Evolutionary conservation across 2,888 invertebrate species (phyloP).

Genomic region (Ceramica pisi): DNA sequence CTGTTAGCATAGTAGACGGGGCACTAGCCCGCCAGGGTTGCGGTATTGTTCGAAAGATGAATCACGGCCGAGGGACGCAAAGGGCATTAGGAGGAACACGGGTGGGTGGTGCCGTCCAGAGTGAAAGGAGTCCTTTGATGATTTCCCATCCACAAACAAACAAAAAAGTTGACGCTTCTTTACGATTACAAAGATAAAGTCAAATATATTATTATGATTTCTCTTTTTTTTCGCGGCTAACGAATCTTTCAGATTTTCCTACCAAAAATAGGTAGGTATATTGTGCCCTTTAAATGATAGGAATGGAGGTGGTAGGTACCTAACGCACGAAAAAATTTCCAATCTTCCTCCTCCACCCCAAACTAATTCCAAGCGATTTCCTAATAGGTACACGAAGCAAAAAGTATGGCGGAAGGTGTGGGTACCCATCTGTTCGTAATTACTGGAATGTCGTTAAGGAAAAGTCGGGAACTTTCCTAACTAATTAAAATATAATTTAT

Average conservation of each 20-base stretch:
- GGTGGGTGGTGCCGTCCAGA: too few relatives aligned
- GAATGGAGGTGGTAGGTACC: neutral
- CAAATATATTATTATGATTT: too few relatives aligned
- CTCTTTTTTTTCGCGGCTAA: too few relatives aligned
- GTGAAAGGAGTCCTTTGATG: too few relatives aligned
- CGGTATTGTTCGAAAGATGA: too few relatives aligned
- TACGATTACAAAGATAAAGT: too few relatives aligned
- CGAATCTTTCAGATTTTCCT: neutral
- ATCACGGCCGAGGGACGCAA: too few relatives aligned
- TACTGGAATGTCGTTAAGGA: slow-evolving; percentile 22
- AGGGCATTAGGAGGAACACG: too few relatives aligned
- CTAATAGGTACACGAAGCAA: neutral
- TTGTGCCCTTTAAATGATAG: neutral
- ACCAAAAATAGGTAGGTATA: neutral
- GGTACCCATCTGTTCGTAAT: slow-evolving; percentile 37
- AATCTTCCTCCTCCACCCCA: neutral
- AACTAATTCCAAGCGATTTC: neutral
- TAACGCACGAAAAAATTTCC: neutral
- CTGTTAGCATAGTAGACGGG: too few relatives aligned
- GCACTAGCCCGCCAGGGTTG: too few relatives aligned
- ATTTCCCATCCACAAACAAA: too few relatives aligned
- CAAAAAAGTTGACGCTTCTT: too few relatives aligned
- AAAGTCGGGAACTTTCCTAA: slow-evolving; percentile 23
- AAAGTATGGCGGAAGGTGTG: neutral
- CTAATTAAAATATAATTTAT: slow-evolving; percentile 31